Evolutionary conservation across 2,797 vertebrate genomes (phyloP).

Genomic region (Gila robusta): DNA sequence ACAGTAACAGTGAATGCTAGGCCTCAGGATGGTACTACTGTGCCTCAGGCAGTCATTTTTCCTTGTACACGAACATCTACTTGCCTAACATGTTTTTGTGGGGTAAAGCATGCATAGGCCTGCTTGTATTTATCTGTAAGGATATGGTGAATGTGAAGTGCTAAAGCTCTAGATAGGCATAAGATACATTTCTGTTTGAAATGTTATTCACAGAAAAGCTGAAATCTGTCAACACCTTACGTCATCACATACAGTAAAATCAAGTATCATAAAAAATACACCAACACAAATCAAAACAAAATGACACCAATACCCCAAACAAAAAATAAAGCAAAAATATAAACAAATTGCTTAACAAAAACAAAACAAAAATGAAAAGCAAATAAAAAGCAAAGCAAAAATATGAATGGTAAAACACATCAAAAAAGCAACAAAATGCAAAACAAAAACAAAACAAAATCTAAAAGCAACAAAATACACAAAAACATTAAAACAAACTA

Average conservation of each 20-base stretch:
- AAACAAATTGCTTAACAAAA: too few species aligned
- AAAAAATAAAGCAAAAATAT: too few species aligned
- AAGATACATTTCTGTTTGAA: neutral
- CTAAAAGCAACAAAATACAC: neutral
- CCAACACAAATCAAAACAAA: neutral
- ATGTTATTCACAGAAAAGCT: neutral
- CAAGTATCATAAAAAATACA: neutral
- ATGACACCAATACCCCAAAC: neutral
- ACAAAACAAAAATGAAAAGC: neutral
- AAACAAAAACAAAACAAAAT: neutral
- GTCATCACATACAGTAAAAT: too few species aligned
- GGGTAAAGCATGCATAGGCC: neutral
- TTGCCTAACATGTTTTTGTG: conserved; percentile 14
- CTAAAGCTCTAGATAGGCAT: neutral
- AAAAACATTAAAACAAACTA: neutral
- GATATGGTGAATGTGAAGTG: neutral
- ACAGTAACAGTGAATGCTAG: conserved; percentile 20
- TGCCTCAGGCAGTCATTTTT: conserved; percentile 41
- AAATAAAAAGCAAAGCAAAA: neutral
- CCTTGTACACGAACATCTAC: neutral
- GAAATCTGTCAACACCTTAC: neutral
- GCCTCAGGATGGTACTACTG: conserved; percentile 41
- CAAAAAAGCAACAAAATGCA: neutral
- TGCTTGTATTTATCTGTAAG: conserved; percentile 9
- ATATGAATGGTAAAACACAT: neutral